phyloP scores from a whole-genome alignment of 2,888 invertebrate genomes.

The Clepsis dumicolana region DNA sequence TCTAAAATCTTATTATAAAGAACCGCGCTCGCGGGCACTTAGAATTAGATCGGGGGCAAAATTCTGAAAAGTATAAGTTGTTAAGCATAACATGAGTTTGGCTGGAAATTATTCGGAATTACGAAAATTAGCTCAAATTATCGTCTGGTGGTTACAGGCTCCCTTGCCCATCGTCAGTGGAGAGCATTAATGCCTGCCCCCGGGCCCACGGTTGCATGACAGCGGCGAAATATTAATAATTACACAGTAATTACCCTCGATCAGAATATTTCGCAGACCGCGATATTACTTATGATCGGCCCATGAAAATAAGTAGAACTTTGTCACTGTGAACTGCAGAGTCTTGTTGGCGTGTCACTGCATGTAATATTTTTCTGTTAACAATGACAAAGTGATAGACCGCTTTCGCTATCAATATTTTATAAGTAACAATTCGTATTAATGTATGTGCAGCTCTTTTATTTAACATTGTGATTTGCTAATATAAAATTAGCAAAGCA shows the following conservation, averaged over 20 bases:
- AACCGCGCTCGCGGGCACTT: constrained; percentile 61
- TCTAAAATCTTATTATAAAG: constrained; percentile 44
- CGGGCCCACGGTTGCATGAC: constrained; percentile 73
- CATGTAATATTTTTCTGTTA: too few relatives aligned
- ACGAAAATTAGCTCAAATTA: constrained; percentile 83
- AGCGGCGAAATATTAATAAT: constrained; percentile 76
- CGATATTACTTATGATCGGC: background rate
- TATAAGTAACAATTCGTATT: too few relatives aligned
- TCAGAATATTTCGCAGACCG: constrained; percentile 54
- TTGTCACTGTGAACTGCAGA: background rate
- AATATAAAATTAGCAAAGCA: too few relatives aligned
- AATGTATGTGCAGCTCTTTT: too few relatives aligned
- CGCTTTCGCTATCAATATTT: too few relatives aligned
- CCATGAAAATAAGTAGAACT: background rate
- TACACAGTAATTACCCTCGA: constrained; percentile 67
- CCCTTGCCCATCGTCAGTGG: constrained; percentile 68
- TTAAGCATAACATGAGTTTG: constrained; percentile 75
- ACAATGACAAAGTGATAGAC: too few relatives aligned
- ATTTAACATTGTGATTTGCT: too few relatives aligned
- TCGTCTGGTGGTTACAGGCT: constrained; percentile 68
- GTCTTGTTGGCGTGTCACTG: too few relatives aligned
- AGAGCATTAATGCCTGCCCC: constrained; percentile 65
- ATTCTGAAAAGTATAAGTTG: constrained; percentile 70
- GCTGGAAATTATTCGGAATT: constrained; percentile 78
- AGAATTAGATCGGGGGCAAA: constrained; percentile 63